phyloP scores from a whole-genome alignment of 2,113 vertebrate species.

The Rhinogobius similis region DNA sequence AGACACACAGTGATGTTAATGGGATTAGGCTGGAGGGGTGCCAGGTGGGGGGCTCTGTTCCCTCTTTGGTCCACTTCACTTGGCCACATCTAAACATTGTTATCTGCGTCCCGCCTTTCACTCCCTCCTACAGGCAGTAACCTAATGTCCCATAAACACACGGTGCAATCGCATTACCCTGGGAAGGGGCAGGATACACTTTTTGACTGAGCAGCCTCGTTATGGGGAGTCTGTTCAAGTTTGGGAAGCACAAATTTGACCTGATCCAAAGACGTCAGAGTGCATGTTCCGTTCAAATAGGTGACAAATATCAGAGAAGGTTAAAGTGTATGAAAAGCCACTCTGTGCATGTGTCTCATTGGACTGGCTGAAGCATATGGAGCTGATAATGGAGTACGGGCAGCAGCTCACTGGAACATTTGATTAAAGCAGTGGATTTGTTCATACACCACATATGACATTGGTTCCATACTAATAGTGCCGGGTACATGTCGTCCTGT shows the following conservation, averaged over 20 bases:
- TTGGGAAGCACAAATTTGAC: constrained; percentile 20
- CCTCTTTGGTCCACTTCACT: constrained; percentile 59
- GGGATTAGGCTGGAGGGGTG: constrained; percentile 68
- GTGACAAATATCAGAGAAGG: neutral
- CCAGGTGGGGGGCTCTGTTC: constrained; percentile 64
- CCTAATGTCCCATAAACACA: constrained; percentile 13
- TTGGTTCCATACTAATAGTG: constrained; percentile 3
- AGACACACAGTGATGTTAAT: constrained; percentile 67
- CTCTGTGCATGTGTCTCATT: constrained; percentile 14
- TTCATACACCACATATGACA: constrained; percentile 14
- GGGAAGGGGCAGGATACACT: constrained; percentile 26
- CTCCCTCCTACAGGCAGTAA: constrained; percentile 27
- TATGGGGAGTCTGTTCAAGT: constrained; percentile 22
- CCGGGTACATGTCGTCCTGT: neutral
- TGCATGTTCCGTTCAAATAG: neutral
- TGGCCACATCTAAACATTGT: constrained; percentile 61
- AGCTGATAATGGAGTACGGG: constrained; percentile 11
- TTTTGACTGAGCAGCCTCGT: constrained; percentile 23
- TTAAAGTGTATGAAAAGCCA: neutral
- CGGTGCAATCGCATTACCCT: constrained; percentile 45
- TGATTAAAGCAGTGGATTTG: constrained; percentile 1
- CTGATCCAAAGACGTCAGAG: neutral
- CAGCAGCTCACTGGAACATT: constrained; percentile 6
- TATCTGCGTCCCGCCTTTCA: constrained; percentile 44
- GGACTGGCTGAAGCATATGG: constrained; percentile 13